These are phyloP conservation scores for Platycercus adscitus DNA, from an alignment of 2,113 vertebrate species.

Conservation along the genomic window DNA sequence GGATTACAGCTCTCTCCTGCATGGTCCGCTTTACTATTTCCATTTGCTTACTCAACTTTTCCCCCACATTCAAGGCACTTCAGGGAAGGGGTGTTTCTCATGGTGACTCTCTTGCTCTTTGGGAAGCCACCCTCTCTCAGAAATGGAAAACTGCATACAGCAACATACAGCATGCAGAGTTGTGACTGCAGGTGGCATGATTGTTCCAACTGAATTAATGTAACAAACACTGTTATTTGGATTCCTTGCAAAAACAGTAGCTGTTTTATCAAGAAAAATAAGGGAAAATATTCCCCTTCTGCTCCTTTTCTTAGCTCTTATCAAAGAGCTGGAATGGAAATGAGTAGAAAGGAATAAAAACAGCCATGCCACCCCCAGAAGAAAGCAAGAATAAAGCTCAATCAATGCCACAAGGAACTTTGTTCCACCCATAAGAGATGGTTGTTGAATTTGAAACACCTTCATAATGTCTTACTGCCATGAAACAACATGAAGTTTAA, in stretches of 20 bases:
- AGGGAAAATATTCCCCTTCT: not conserved
- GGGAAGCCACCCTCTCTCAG: not conserved
- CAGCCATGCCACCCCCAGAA: rapidly evolving
- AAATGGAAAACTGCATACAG: not conserved
- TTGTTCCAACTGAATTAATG: conserved; percentile 47
- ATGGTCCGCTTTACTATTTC: rapidly evolving
- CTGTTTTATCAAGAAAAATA: not conserved
- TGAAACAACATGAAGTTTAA: not conserved
- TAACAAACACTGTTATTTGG: not conserved
- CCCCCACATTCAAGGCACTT: not conserved
- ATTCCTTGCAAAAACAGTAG: not conserved
- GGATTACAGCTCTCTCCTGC: not conserved
- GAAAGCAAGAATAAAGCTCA: not conserved
- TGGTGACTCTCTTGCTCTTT: not conserved
- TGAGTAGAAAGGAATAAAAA: not conserved
- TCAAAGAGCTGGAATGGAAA: not conserved
- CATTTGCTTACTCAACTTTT: not conserved
- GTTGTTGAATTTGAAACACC: not conserved
- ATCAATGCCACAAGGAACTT: not conserved
- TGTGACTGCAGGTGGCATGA: conserved; percentile 64
- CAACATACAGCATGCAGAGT: not conserved
- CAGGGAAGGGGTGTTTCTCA: not conserved
- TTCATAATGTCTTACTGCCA: rapidly evolving
- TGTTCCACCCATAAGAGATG: not conserved
- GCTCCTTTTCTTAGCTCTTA: not conserved